Evolutionary conservation across 2,888 invertebrate species (phyloP).

Genomic region (Ormia ochracea): DNA sequence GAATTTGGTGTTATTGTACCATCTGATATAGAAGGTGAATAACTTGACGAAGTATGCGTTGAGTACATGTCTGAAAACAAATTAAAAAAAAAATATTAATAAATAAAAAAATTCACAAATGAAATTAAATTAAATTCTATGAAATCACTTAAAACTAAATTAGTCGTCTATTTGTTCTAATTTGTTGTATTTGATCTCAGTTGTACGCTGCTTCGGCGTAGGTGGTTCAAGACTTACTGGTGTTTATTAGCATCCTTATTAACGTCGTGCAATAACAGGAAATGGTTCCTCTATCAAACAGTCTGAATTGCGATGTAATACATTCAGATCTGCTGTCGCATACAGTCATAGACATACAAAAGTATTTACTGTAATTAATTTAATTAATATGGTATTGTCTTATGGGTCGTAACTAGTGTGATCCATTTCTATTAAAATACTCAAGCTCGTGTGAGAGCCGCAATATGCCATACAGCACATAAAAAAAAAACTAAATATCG

Average conservation of each 20-base stretch:
- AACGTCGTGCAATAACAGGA: slow-evolving; percentile 57
- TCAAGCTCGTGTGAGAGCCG: slow-evolving; percentile 30
- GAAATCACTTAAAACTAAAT: slow-evolving; percentile 19
- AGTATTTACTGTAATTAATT: slow-evolving; percentile 42
- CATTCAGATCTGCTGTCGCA: slow-evolving; percentile 8
- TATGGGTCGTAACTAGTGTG: slow-evolving; percentile 46
- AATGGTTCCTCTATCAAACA: slow-evolving; percentile 51
- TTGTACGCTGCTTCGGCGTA: slow-evolving; percentile 24
- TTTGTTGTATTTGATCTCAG: background rate
- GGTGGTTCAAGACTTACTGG: slow-evolving; percentile 35
- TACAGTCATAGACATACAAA: background rate
- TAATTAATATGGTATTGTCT: slow-evolving; percentile 50
- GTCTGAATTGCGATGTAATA: background rate
- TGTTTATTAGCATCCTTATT: slow-evolving; percentile 55
- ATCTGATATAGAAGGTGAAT: slow-evolving; percentile 77
- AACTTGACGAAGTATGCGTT: slow-evolving; percentile 77
- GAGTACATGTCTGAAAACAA: slow-evolving; percentile 75
- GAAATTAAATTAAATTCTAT: background rate
- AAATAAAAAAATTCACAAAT: background rate
- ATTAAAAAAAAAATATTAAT: background rate
- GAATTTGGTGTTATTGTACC: slow-evolving; percentile 76
- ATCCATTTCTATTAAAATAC: slow-evolving; percentile 49
- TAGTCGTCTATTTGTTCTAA: slow-evolving; percentile 30
- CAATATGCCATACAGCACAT: slow-evolving; percentile 13
- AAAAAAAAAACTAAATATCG: background rate